phyloP scores from a whole-genome alignment of 2,888 invertebrate genomes.

The Nemurella pictetii region DNA sequence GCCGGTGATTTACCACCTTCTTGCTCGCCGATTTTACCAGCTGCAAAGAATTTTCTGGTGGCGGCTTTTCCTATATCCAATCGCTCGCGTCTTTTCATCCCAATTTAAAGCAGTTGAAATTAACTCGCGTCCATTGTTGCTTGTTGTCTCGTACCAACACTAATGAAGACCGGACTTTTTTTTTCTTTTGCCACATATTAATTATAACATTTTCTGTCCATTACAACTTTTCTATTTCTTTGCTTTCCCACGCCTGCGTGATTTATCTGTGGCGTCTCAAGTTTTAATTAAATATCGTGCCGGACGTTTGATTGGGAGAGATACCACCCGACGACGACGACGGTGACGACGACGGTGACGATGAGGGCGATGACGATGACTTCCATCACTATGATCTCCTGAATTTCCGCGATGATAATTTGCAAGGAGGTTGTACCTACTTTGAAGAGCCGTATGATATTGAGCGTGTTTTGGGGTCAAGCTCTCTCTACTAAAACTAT shows the following conservation, averaged over 20 bases:
- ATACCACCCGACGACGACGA: background rate
- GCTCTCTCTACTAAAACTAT: too few species aligned
- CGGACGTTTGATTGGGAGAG: constrained; percentile 16
- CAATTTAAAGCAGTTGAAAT: background rate
- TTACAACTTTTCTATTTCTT: constrained; percentile 1
- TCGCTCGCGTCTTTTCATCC: background rate
- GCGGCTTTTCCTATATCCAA: background rate
- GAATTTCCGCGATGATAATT: constrained; percentile 2
- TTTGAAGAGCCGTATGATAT: background rate
- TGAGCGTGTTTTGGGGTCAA: constrained; percentile 33
- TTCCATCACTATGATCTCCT: background rate
- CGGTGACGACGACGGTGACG: background rate
- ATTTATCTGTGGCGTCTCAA: constrained; percentile 20
- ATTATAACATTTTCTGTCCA: background rate
- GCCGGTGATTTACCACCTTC: background rate
- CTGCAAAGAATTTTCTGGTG: background rate
- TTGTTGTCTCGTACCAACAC: background rate
- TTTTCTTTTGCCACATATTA: background rate
- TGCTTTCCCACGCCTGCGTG: constrained; percentile 25
- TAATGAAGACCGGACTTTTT: background rate
- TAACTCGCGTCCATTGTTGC: background rate
- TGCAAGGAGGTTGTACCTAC: background rate
- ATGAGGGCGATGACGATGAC: background rate
- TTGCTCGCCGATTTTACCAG: too few species aligned
- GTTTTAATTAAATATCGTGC: constrained; percentile 28